Percentiles rank a stretch among this genome's conserved stretches.
These are phyloP conservation scores for Bombycilla garrulus DNA, from an alignment of 2,113 vertebrate species.

Conservation along the genomic window DNA sequence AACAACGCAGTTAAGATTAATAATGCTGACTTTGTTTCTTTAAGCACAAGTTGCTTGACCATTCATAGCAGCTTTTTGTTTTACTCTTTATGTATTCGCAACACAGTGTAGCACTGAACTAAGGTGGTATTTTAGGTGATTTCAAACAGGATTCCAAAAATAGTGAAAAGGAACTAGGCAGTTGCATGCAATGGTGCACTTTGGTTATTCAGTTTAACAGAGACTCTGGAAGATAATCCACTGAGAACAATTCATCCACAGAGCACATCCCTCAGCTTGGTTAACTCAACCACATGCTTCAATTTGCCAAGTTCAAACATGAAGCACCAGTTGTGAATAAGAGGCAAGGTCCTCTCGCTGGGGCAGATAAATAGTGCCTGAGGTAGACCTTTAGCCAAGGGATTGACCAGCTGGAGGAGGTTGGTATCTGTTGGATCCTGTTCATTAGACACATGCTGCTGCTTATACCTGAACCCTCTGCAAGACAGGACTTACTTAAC, in stretches of 20 bases:
- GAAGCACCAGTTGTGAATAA: background rate
- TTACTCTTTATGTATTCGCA: background rate
- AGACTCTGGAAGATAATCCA: background rate
- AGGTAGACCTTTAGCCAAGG: background rate
- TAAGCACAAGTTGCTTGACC: background rate
- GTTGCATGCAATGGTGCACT: background rate
- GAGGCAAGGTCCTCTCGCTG: background rate
- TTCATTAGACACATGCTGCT: background rate
- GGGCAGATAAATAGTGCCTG: background rate
- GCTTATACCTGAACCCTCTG: background rate
- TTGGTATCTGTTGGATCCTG: background rate
- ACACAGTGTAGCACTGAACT: background rate
- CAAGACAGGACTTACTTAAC: constrained; percentile 42
- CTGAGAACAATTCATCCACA: background rate
- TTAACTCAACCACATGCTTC: background rate
- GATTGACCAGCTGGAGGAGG: background rate
- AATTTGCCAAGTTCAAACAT: background rate
- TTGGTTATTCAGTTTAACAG: background rate
- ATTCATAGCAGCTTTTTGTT: background rate
- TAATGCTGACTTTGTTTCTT: background rate
- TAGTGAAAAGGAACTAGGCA: background rate
- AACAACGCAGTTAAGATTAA: background rate
- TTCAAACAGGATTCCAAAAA: background rate
- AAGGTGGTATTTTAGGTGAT: background rate
- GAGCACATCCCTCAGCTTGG: background rate